Evolutionary conservation across 1,140 invertebrate genomes (phyloP), one percentile per base, ranked within the genome.

Genomic region (Cryptotermes secundus): DNA sequence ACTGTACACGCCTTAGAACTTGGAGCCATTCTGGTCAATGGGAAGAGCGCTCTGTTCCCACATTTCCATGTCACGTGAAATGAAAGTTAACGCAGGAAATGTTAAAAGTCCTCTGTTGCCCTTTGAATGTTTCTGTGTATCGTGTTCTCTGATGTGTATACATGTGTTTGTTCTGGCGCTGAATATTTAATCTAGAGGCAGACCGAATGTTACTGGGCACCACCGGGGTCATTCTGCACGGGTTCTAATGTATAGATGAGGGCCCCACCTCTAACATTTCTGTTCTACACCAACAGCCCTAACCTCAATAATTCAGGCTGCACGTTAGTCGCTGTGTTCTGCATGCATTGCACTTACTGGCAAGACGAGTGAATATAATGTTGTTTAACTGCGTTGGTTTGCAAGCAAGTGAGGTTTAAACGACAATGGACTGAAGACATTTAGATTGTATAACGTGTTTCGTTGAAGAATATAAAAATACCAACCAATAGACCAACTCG

Each of bases 221-320:
- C 14, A 31, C 26, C n/a, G 26, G 7, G n/a, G 26, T 14, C n/a
- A 72, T 72, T 72, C 26, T 72, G n/a, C 59, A 31, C 59, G 7
- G 59, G n/a, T 72, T 72, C 26, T 72, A 31, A 31, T 72, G n/a
- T 72, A 72, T 72, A 72, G 59, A 72, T 72, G 59, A 72, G 59
- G n/a, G 26, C 26, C 14, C 59, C 6, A 10, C 59, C 59, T 31
- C 26, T 72, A 14, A 3, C 45, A 49, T 49, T 49, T 49, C 45
- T 49, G 45, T 49, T 49, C 45, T 49, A 19, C 38, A 42, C 45
- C 19, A 49, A 22, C 45, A 49, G 9, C 14, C 59, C 59, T 72
- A 72, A 72, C 59, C 59, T 72, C 59, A 72, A 72, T 72, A 72
- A 72, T 72, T 72, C 59, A 72, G n/a, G 7, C 59, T 14, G 0